These are phyloP conservation scores for Calycopis cecrops DNA, from an alignment of 1,140 invertebrate species.

Conservation along the genomic window DNA sequence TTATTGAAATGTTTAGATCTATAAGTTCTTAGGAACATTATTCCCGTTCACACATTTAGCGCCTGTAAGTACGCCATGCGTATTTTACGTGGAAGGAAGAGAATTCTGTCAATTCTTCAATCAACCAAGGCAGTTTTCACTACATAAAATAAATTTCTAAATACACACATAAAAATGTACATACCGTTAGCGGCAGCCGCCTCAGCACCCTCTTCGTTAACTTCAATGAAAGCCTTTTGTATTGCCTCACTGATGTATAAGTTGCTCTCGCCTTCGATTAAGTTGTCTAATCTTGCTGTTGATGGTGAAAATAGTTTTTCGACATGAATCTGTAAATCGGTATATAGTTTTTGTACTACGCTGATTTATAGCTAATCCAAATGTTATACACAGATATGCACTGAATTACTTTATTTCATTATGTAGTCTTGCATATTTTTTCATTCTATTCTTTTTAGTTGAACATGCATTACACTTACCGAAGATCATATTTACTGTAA, in stretches of 20 bases:
- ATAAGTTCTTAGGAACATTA: neutral
- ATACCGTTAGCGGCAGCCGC: conserved; percentile 58
- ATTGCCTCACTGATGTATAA: conserved; percentile 43
- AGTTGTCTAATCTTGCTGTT: conserved; percentile 37
- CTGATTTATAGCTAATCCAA: too few species aligned
- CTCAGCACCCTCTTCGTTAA: conserved; percentile 57
- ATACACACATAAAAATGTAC: conserved; percentile 13
- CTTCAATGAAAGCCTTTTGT: conserved; percentile 61
- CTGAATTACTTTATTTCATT: too few species aligned
- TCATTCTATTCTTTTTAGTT: too few species aligned
- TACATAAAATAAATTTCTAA: too few species aligned
- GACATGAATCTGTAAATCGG: conserved; percentile 49
- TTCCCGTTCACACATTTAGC: neutral
- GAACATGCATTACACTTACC: too few species aligned
- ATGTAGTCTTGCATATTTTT: too few species aligned
- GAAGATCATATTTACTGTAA: too few species aligned
- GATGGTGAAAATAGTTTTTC: conserved; percentile 38
- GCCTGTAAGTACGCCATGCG: neutral
- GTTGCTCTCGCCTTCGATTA: conserved; percentile 30
- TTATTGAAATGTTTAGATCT: neutral
- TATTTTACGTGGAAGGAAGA: neutral
- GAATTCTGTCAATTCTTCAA: conserved; percentile 5
- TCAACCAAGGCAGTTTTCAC: too few species aligned
- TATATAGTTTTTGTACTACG: too few species aligned
- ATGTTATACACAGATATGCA: too few species aligned